Evolutionary conservation across 1,140 invertebrate species (phyloP).

Genomic region (Aporrectodea caliginosa): DNA sequence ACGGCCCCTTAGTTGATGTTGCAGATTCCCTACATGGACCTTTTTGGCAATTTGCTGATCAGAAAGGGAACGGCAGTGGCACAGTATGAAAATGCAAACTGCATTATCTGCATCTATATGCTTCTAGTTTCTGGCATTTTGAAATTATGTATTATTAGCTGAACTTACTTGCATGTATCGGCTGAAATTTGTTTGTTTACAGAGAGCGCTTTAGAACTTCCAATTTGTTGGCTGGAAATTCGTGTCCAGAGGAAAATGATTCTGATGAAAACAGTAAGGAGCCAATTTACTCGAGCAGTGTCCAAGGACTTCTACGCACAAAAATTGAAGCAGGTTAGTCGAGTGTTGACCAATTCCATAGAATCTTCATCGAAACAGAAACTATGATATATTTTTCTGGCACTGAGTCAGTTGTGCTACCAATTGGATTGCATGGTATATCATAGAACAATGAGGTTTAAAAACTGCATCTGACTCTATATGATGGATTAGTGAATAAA

Average conservation of each 20-base stretch:
- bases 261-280: conserved; percentile 37
- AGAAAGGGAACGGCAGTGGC: no score
- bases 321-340: conserved; percentile 44
- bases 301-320: conserved; percentile 42
- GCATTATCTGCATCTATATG: background rate
- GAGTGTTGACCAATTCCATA: background rate
- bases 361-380: background rate
- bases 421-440: background rate
- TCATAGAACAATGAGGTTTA: background rate
- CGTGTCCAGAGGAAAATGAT: conserved; percentile 20
- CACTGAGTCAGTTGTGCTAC: background rate
- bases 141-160: background rate
- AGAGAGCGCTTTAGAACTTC: conserved; percentile 29
- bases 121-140: background rate
- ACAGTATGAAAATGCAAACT: no score
- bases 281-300: conserved; percentile 41
- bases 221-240: background rate
- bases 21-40: no score
- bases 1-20: no score
- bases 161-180: background rate
- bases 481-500: background rate
- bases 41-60: no score
- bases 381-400: background rate
- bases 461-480: background rate
- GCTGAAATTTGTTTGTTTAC: conserved; percentile 5